Conservation (phyloP, 2,797 vertebrate species). For the Ispidina lecontei region DNA sequence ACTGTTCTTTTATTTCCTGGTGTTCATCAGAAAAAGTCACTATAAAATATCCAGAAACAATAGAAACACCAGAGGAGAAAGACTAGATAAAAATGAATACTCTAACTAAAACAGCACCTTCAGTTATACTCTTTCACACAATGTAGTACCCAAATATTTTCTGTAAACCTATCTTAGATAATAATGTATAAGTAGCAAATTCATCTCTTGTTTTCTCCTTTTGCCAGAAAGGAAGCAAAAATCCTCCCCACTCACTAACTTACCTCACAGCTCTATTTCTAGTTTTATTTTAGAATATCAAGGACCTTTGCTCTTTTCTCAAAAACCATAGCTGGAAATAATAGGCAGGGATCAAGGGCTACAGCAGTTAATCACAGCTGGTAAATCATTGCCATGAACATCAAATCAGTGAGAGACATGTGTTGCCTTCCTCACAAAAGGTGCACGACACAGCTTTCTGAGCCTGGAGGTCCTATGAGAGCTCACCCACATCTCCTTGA, state of each 20-base stretch:
- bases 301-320: not conserved
- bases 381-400: not conserved
- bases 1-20: not conserved
- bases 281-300: not conserved
- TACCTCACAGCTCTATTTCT: not conserved
- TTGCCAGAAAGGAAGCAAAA: not conserved
- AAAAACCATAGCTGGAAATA: not conserved
- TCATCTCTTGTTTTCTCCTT: not conserved
- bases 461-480: not conserved
- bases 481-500: not conserved
- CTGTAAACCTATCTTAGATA: not conserved
- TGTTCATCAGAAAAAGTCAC: not conserved
- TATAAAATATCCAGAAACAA: not conserved
- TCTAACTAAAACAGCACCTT: not conserved
- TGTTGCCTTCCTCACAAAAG: not conserved
- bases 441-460: not conserved
- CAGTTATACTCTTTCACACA: not conserved
- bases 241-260: too few relatives aligned
- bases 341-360: not conserved
- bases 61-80: not conserved
- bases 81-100: not conserved
- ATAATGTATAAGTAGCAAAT: not conserved
- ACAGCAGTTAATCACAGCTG: not conserved
- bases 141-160: not conserved
- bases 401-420: not conserved